Percentiles rank a stretch among this genome's conserved stretches.
Conservation (phyloP, 2,888 invertebrate species). For the Alviniconcha strummeri region DNA sequence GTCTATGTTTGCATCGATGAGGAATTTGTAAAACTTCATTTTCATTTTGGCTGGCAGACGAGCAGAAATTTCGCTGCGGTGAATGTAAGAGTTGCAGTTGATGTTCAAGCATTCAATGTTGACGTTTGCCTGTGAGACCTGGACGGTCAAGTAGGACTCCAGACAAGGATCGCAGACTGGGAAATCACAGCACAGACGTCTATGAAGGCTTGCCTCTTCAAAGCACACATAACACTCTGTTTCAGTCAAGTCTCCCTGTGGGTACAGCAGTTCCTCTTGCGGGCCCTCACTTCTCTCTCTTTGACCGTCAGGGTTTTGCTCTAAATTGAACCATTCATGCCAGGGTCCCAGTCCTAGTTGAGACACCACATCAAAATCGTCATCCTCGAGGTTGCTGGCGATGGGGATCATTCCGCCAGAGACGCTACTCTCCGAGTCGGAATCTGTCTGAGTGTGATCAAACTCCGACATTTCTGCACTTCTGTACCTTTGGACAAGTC, state of each 20-base stretch:
- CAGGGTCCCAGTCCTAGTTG: not conserved
- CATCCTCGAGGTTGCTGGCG: too few relatives aligned
- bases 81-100: conserved; percentile 64
- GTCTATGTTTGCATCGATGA: conserved; percentile 70
- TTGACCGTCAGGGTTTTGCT: not conserved
- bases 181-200: conserved; percentile 69
- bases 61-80: conserved; percentile 69
- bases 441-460: not conserved
- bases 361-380: not conserved
- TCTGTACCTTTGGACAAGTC: not conserved
- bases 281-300: not conserved
- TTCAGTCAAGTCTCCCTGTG: conserved; percentile 39
- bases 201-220: conserved; percentile 52
- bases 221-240: conserved; percentile 69
- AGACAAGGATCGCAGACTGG: conserved; percentile 70
- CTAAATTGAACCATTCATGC: not conserved
- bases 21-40: conserved; percentile 67
- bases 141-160: conserved; percentile 59
- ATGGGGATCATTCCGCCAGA: not conserved
- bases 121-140: conserved; percentile 66
- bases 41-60: conserved; percentile 61
- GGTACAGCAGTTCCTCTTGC: conserved; percentile 39
- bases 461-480: not conserved
- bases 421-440: not conserved
- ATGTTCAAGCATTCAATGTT: conserved; percentile 69